These are phyloP conservation scores for Busseola fusca DNA, from an alignment of 2,888 invertebrate genomes.

Conservation along the genomic window DNA sequence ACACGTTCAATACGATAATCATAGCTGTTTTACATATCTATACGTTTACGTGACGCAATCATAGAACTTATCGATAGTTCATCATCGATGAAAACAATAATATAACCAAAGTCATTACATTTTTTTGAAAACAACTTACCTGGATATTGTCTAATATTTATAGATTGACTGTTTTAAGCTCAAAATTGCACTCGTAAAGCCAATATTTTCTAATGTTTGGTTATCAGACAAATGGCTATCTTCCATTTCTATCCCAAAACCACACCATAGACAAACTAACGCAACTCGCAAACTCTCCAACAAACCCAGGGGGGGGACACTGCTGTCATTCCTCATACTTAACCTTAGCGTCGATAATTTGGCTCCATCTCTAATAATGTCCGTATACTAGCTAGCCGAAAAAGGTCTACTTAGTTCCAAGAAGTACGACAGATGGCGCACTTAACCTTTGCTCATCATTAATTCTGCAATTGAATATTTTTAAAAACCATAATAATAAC, in stretches of 20 bases:
- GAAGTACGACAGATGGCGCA: too few relatives aligned
- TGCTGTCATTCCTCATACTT: too few relatives aligned
- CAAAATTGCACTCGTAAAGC: conserved; percentile 39
- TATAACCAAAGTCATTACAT: conserved; percentile 78
- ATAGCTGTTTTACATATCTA: conserved; percentile 73
- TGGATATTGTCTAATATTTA: conserved; percentile 55
- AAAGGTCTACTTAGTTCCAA: too few relatives aligned
- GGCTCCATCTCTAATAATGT: too few relatives aligned
- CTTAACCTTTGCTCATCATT: too few relatives aligned
- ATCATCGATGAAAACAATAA: conserved; percentile 84
- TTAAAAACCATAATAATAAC: too few relatives aligned
- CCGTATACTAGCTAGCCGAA: too few relatives aligned
- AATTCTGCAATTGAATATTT: too few relatives aligned
- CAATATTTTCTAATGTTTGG: conserved; percentile 68
- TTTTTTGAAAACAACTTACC: conserved; percentile 70
- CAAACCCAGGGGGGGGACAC: too few relatives aligned
- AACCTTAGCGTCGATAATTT: too few relatives aligned
- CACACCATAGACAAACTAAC: conserved; percentile 66
- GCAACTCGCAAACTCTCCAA: neutral
- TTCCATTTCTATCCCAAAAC: conserved; percentile 75
- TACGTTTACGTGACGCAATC: conserved; percentile 88
- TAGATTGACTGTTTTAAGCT: conserved; percentile 47
- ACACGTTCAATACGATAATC: conserved; percentile 60
- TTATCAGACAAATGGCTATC: conserved; percentile 83
- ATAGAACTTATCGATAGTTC: conserved; percentile 80